Evolutionary conservation across 1,140 invertebrate genomes (phyloP).

Genomic region (Frieseomelitta varia): DNA sequence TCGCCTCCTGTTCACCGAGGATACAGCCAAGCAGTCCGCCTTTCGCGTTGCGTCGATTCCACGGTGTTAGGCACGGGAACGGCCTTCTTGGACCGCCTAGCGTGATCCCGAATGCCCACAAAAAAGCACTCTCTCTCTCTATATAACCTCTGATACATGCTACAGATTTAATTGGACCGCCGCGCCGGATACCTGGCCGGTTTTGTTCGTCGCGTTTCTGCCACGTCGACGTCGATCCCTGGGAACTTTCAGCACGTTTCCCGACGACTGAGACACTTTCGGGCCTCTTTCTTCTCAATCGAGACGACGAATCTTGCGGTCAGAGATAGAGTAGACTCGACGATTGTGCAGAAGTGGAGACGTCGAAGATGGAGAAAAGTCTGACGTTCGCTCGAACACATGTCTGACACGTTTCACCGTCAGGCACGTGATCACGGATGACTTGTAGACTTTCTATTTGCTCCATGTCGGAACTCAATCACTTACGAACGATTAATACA

Average conservation of each 20-base stretch:
- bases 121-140: constrained; percentile 48
- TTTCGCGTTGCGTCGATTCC: constrained; percentile 59
- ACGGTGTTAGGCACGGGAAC: constrained; percentile 59
- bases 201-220: constrained; percentile 32
- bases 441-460: not conserved
- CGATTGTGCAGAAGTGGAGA: not conserved
- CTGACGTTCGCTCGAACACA: no score
- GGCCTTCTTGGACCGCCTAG: constrained; percentile 46
- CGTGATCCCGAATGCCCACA: constrained; percentile 41
- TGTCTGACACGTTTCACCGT: not conserved
- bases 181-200: constrained; percentile 34
- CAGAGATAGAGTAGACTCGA: not conserved
- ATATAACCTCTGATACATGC: constrained; percentile 56
- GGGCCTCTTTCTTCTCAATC: not conserved
- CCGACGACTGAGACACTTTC: not conserved
- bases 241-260: constrained; percentile 22
- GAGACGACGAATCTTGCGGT: not conserved
- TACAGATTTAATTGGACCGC: constrained; percentile 63
- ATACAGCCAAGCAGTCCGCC: constrained; percentile 30
- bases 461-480: not conserved
- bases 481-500: not conserved
- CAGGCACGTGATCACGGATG: not conserved
- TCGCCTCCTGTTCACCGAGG: constrained; percentile 7
- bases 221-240: not conserved
- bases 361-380: not conserved